These are phyloP conservation scores for Frieseomelitta varia DNA, from an alignment of 1,140 invertebrate genomes.

Conservation along the genomic window DNA sequence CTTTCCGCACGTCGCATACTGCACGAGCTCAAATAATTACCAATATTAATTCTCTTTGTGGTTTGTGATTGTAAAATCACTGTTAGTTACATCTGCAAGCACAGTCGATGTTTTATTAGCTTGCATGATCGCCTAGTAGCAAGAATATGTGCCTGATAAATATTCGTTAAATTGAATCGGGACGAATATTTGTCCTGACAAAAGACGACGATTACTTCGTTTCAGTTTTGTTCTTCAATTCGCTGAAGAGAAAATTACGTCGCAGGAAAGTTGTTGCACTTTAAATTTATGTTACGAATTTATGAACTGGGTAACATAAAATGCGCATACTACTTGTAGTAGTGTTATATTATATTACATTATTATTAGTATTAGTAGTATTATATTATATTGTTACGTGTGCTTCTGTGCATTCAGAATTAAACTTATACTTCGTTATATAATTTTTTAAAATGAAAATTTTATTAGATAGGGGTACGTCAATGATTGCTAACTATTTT, in stretches of 20 bases:
- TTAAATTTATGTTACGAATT: neutral
- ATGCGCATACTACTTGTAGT: too few species aligned
- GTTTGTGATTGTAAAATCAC: neutral
- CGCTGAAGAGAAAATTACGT: neutral
- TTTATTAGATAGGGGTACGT: too few species aligned
- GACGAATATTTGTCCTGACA: neutral
- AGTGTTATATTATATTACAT: too few species aligned
- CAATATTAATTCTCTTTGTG: slow-evolving; percentile 17
- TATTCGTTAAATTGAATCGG: neutral
- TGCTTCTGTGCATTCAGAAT: too few species aligned
- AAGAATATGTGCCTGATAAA: neutral
- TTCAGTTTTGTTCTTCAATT: neutral
- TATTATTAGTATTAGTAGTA: too few species aligned
- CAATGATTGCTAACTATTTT: too few species aligned
- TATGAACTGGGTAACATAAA: neutral
- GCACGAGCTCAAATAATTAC: neutral
- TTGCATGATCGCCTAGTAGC: slow-evolving; percentile 3
- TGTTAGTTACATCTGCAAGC: neutral
- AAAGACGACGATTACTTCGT: neutral
- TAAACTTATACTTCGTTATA: too few species aligned
- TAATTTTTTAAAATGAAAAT: too few species aligned
- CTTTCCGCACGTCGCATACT: neutral
- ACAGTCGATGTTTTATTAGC: neutral
- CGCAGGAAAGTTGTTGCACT: neutral
- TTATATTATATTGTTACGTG: too few species aligned